Evolutionary conservation across 2,797 vertebrate genomes (phyloP).

Genomic region (Geotrypetes seraphini): DNA sequence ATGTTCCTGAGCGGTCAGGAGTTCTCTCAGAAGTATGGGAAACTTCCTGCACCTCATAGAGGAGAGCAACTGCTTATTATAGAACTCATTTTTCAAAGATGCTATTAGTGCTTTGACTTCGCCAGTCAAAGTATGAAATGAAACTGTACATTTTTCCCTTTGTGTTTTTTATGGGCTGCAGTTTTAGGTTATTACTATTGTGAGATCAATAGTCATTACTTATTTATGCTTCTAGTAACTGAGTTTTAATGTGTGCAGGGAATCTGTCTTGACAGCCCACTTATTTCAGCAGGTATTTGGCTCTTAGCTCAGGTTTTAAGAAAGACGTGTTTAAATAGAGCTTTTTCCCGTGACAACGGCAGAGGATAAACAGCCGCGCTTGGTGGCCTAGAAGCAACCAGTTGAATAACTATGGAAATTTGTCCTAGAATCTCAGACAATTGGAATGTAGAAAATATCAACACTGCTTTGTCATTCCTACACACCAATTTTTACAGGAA

Average conservation of each 20-base stretch:
- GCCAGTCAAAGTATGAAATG: slow-evolving; percentile 4
- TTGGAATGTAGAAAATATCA: no score
- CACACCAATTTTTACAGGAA: no score
- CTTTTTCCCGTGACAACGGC: no score
- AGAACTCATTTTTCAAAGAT: slow-evolving; percentile 21
- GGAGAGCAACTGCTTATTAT: no score
- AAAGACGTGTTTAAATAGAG: slow-evolving; percentile 18
- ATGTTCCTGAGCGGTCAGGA: no score
- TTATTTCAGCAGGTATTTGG: slow-evolving; percentile 16
- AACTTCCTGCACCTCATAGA: no score
- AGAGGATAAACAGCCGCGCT: no score
- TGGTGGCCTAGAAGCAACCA: no score
- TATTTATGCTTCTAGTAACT: slow-evolving; percentile 45
- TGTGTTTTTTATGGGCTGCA: slow-evolving; percentile 35
- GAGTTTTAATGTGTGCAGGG: slow-evolving; percentile 39
- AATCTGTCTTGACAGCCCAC: slow-evolving; percentile 19
- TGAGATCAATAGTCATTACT: slow-evolving; percentile 32
- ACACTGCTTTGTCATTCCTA: no score
- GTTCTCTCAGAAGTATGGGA: no score
- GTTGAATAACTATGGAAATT: no score
- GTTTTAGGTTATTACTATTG: slow-evolving; percentile 30
- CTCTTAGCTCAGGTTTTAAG: slow-evolving; percentile 31
- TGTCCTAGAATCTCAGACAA: no score
- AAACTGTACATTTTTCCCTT: slow-evolving; percentile 16
- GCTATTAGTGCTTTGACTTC: not conserved